Percentiles rank a stretch among this genome's conserved stretches.
phyloP scores from a whole-genome alignment of 2,113 vertebrate genomes.

The Pteruthius melanotis region DNA sequence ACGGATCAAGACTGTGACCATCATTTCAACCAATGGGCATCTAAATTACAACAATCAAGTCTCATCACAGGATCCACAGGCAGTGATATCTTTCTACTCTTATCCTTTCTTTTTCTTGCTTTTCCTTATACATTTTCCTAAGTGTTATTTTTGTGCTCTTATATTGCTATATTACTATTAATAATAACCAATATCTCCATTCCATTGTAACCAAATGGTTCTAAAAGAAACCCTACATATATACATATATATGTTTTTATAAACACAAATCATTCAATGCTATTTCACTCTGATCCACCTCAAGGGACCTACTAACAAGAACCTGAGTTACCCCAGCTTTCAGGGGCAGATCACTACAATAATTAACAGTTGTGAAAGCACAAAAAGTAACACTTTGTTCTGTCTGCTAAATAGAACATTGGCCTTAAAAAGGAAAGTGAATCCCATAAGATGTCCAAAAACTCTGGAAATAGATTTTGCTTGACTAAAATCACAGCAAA shows the following conservation, averaged over 20 bases:
- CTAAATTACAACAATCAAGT: not conserved
- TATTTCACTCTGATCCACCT: not conserved
- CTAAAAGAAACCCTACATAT: not conserved
- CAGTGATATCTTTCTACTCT: not conserved
- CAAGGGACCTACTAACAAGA: not conserved
- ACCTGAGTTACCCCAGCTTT: not conserved
- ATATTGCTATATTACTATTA: not conserved
- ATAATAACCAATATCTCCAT: not conserved
- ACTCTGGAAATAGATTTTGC: not conserved
- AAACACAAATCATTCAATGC: not conserved
- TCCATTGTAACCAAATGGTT: not conserved
- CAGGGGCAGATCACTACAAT: not conserved
- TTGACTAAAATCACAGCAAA: not conserved
- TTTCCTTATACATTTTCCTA: not conserved
- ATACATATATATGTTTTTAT: not conserved
- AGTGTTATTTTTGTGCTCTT: not conserved
- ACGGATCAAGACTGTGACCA: accelerated
- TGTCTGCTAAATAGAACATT: not conserved
- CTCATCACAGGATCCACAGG: not conserved
- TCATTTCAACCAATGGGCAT: not conserved
- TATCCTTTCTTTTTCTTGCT: not conserved
- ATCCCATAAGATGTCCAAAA: not conserved
- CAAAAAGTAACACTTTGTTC: not conserved
- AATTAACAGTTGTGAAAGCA: not conserved
- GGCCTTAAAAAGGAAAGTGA: not conserved